These are phyloP conservation scores for Luidia sarsii DNA, from an alignment of 53 echinoderm and acorn worm species.

Conservation along the genomic window DNA sequence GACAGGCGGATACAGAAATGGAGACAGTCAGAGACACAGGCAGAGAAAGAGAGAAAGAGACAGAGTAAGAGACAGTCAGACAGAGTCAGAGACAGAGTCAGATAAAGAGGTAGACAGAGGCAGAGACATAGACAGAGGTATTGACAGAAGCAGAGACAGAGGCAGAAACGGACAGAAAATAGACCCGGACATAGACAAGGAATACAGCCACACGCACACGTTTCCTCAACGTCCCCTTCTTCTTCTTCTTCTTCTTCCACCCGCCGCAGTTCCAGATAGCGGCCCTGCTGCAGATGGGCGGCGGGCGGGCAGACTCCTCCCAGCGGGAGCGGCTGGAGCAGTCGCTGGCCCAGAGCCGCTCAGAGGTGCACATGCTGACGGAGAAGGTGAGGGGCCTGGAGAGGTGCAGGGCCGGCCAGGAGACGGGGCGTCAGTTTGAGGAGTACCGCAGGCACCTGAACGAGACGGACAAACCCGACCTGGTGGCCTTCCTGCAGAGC, in stretches of 20 bases:
- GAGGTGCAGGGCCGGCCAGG: constrained; percentile 40
- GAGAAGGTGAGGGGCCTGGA: constrained; percentile 66
- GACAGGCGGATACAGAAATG: too few species aligned
- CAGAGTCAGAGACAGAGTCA: too few species aligned
- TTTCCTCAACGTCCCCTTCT: background rate
- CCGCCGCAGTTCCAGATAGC: constrained; percentile 95
- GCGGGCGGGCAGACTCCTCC: constrained; percentile 68
- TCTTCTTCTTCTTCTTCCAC: constrained; percentile 14
- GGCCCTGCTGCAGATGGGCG: constrained; percentile 80
- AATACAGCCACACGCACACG: too few species aligned
- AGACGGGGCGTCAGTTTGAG: constrained; percentile 29
- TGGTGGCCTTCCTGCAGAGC: constrained; percentile 35
- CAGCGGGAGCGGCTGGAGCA: constrained; percentile 74
- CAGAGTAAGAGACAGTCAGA: too few species aligned
- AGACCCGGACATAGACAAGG: too few species aligned
- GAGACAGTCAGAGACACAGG: too few species aligned
- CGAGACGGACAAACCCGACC: constrained; percentile 39
- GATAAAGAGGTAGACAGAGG: too few species aligned
- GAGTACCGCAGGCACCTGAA: constrained; percentile 31
- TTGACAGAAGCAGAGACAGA: too few species aligned
- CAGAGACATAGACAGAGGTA: too few species aligned
- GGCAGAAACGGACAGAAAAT: too few species aligned
- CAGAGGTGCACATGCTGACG: constrained; percentile 73
- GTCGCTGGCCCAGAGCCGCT: constrained; percentile 65
- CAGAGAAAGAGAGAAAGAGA: too few species aligned